Percentiles rank a stretch among this genome's conserved stretches.
Conservation (phyloP, 2,797 vertebrate species). For the Borostomias antarcticus region DNA sequence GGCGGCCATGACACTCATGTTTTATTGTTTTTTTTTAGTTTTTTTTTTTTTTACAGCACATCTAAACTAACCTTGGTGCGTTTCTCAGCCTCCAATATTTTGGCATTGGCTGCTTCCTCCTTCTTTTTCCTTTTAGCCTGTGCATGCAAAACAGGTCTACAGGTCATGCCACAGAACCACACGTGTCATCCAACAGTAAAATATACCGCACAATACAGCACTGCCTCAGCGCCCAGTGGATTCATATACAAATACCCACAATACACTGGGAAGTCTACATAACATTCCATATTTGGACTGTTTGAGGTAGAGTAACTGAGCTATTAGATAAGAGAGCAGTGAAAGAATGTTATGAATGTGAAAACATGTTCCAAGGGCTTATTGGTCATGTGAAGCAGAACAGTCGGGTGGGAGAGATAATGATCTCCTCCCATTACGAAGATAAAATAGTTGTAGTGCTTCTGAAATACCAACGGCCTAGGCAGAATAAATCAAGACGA, state of each 20-base stretch:
- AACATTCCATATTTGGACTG: not conserved
- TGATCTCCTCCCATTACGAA: slow-evolving; percentile 57
- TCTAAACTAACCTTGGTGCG: slow-evolving; percentile 90
- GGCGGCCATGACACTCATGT: slow-evolving; percentile 17
- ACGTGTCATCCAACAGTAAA: slow-evolving; percentile 70
- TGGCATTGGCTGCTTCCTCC: slow-evolving; percentile 94
- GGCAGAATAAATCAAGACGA: slow-evolving; percentile 66
- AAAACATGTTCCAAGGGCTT: slow-evolving; percentile 24
- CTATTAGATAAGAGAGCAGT: not conserved
- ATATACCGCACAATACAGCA: not conserved
- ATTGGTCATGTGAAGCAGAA: slow-evolving; percentile 42
- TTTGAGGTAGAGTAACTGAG: too few relatives aligned
- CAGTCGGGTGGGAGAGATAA: slow-evolving; percentile 47
- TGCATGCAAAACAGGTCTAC: slow-evolving; percentile 77
- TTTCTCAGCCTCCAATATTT: slow-evolving; percentile 95
- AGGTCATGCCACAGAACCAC: slow-evolving; percentile 73
- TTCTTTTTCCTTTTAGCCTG: slow-evolving; percentile 97
- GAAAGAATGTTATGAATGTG: not conserved
- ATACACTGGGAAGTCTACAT: not conserved
- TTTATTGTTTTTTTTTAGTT: too few relatives aligned
- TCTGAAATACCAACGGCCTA: slow-evolving; percentile 62
- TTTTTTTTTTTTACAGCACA: slow-evolving; percentile 47
- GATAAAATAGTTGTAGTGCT: slow-evolving; percentile 58
- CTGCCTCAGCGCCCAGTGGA: not conserved
- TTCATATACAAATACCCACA: not conserved